Conservation (phyloP, 2,113 vertebrate species). For the Nibea coibor region DNA sequence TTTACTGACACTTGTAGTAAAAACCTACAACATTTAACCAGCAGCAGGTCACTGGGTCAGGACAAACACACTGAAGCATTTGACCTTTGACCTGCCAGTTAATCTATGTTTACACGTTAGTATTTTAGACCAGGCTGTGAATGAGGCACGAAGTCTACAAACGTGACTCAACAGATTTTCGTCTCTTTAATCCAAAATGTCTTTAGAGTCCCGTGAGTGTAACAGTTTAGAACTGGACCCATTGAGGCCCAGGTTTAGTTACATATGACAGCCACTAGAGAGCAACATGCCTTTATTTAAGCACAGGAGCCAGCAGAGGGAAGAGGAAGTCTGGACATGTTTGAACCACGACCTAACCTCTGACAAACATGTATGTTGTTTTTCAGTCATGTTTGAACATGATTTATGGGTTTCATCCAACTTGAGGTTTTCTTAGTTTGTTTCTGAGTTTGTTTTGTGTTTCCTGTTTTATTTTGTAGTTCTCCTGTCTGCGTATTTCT, state of each 20-base stretch:
- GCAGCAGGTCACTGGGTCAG: not conserved
- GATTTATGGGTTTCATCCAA: not conserved
- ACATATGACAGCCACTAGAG: constrained; percentile 32
- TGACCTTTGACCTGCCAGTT: constrained; percentile 12
- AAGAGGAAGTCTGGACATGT: not conserved
- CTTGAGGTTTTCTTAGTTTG: not conserved
- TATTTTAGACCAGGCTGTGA: not conserved
- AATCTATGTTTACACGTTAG: not conserved
- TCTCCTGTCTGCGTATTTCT: too few relatives aligned
- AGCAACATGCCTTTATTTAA: constrained; percentile 10
- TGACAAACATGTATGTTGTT: not conserved
- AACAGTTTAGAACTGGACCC: not conserved
- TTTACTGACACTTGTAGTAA: too few relatives aligned
- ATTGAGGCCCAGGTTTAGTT: not conserved
- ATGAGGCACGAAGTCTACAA: accelerated
- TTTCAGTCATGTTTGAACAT: not conserved
- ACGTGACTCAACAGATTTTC: not conserved
- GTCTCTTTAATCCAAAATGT: not conserved
- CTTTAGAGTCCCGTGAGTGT: not conserved
- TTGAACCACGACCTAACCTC: too few relatives aligned
- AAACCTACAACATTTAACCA: not conserved
- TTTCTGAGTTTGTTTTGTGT: too few relatives aligned
- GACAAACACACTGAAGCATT: not conserved
- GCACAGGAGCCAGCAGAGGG: not conserved
- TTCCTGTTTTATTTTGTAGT: too few relatives aligned